These are phyloP conservation scores for Scophthalmus maximus DNA, from an alignment of 2,113 vertebrate genomes.

Conservation along the genomic window DNA sequence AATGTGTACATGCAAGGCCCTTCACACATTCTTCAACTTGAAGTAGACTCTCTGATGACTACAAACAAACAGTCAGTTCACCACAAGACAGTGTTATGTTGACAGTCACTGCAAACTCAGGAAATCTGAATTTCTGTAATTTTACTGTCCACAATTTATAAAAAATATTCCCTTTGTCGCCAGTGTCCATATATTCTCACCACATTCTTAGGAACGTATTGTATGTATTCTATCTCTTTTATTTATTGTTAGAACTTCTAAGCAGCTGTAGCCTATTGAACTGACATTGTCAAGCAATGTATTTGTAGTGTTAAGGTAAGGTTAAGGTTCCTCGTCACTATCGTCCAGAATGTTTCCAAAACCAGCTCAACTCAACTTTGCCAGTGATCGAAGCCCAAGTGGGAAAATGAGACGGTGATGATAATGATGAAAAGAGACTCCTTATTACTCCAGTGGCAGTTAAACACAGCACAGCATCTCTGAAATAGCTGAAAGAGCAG, in stretches of 20 bases:
- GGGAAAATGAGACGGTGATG: slow-evolving; percentile 32
- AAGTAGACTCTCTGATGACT: background rate
- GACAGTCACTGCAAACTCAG: background rate
- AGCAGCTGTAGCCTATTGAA: background rate
- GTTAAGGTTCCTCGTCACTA: slow-evolving; percentile 17
- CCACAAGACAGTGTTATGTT: background rate
- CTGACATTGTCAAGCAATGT: background rate
- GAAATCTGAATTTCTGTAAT: background rate
- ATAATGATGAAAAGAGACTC: slow-evolving; percentile 46
- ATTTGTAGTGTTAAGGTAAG: background rate
- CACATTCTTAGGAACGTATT: background rate
- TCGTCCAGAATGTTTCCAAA: slow-evolving; percentile 7
- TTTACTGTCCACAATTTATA: background rate
- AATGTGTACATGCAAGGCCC: background rate
- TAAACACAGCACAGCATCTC: slow-evolving; percentile 41
- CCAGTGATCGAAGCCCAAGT: slow-evolving; percentile 24
- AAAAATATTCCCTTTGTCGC: background rate
- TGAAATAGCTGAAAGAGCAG: slow-evolving; percentile 59
- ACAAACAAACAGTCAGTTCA: slow-evolving; percentile 14
- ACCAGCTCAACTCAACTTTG: slow-evolving; percentile 13
- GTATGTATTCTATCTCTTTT: background rate
- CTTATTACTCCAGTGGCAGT: slow-evolving; percentile 55
- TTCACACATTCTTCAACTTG: slow-evolving; percentile 1
- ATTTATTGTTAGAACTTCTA: background rate
- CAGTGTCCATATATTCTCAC: background rate